Evolutionary conservation across 2,113 vertebrate genomes (phyloP).

Genomic region (Albula glossodonta): DNA sequence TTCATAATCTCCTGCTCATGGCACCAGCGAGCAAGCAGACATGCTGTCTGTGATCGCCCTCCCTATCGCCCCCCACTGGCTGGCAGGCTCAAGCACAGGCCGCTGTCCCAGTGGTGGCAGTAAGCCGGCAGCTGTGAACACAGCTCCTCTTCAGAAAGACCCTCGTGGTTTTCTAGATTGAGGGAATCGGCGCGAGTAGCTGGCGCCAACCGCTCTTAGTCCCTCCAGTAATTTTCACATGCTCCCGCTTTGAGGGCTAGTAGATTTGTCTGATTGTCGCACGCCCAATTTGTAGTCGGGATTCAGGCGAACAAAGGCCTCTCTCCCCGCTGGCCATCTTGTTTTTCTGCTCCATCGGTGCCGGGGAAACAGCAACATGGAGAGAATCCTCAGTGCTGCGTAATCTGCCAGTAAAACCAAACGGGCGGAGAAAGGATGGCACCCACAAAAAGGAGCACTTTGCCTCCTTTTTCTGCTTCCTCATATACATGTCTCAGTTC

Average conservation of each 20-base stretch:
- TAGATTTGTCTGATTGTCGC: conserved; percentile 39
- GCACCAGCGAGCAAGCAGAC: neutral
- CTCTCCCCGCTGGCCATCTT: neutral
- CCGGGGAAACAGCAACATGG: neutral
- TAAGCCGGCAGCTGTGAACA: neutral
- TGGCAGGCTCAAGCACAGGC: conserved; percentile 40
- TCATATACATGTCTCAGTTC: neutral
- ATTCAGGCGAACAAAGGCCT: conserved; percentile 43
- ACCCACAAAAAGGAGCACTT: neutral
- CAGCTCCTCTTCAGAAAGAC: conserved; percentile 32
- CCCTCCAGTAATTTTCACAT: conserved; percentile 48
- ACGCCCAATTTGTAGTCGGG: conserved; percentile 47
- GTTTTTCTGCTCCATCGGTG: neutral
- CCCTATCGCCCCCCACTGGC: neutral
- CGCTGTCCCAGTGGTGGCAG: conserved; percentile 18
- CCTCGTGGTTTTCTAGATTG: conserved; percentile 47
- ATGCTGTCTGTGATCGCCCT: neutral
- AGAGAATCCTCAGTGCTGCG: neutral
- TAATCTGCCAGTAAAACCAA: neutral
- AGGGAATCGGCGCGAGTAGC: conserved; percentile 42
- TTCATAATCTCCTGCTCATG: neutral
- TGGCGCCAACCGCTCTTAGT: conserved; percentile 45
- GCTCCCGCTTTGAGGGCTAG: conserved; percentile 48
- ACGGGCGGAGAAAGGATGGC: neutral
- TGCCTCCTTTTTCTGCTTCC: neutral